Percentiles rank a stretch among this genome's conserved stretches.
phyloP scores from a whole-genome alignment of 2,888 invertebrate genomes.

The Coleophora deauratella region DNA sequence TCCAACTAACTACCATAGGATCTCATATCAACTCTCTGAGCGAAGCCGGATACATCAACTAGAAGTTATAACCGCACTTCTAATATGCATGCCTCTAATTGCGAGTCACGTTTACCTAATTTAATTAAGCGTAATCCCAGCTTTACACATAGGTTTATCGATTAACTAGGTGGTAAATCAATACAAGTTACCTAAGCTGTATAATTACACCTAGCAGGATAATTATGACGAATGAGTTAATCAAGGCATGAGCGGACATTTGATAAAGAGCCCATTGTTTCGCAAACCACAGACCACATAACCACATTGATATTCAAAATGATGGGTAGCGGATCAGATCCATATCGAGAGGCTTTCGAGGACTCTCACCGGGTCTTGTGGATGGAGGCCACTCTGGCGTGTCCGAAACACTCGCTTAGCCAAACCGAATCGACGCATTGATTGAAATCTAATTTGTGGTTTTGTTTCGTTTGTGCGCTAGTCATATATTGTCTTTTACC shows the following conservation, averaged over 20 bases:
- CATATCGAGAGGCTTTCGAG: slow-evolving; percentile 44
- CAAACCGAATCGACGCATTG: slow-evolving; percentile 30
- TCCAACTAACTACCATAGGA: too few relatives aligned
- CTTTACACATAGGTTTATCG: too few relatives aligned
- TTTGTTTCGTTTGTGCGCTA: too few relatives aligned
- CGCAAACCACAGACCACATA: slow-evolving; percentile 20
- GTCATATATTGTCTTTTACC: too few relatives aligned
- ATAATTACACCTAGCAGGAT: neutral
- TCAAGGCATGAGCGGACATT: slow-evolving; percentile 9
- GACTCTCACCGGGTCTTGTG: slow-evolving; percentile 37
- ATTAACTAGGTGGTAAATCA: too few relatives aligned
- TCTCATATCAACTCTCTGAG: too few relatives aligned
- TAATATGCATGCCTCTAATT: too few relatives aligned
- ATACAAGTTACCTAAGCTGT: neutral
- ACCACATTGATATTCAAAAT: slow-evolving; percentile 37
- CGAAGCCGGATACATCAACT: too few relatives aligned
- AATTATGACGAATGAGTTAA: neutral
- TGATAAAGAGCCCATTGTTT: slow-evolving; percentile 38
- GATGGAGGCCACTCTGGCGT: slow-evolving; percentile 34
- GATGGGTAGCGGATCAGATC: slow-evolving; percentile 33
- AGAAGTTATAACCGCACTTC: too few relatives aligned
- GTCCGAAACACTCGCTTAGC: slow-evolving; percentile 39
- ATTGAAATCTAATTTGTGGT: slow-evolving; percentile 33
- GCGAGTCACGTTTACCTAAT: too few relatives aligned
- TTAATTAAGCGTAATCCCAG: slow-evolving; percentile 1